Percentiles rank a stretch among this genome's conserved stretches.
These are phyloP conservation scores for Sitodiplosis mosellana DNA, from an alignment of 1,140 invertebrate genomes.

Conservation along the genomic window DNA sequence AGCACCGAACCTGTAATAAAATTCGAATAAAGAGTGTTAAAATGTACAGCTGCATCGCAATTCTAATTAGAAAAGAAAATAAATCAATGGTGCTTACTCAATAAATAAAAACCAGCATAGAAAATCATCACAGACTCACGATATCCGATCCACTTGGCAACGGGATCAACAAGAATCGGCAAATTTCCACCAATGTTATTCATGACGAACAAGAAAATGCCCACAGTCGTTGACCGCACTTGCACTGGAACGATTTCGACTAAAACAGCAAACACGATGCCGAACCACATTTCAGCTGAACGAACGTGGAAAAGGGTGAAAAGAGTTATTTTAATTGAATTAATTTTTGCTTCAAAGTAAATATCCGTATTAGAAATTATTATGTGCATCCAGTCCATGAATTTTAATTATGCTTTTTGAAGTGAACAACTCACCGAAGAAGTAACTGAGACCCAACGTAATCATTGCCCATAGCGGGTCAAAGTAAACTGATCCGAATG, in stretches of 20 bases:
- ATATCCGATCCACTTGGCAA: conserved; percentile 60
- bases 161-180: conserved; percentile 69
- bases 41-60: not conserved
- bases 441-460: conserved; percentile 63
- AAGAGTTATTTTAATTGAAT: no score
- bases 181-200: conserved; percentile 86
- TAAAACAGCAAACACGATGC: conserved; percentile 72
- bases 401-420: not conserved
- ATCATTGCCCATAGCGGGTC: conserved; percentile 69
- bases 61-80: not conserved
- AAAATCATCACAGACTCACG: conserved; percentile 66
- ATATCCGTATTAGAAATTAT: no score
- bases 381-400: no score
- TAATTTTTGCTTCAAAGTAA: no score
- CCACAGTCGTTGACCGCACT: conserved; percentile 64
- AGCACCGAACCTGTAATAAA: conserved; percentile 35
- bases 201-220: conserved; percentile 76
- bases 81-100: conserved; percentile 41
- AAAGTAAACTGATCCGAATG: conserved; percentile 74
- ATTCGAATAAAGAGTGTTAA: not conserved
- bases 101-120: conserved; percentile 66
- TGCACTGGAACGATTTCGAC: conserved; percentile 70
- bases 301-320: conserved; percentile 12
- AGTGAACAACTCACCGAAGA: conserved; percentile 47
- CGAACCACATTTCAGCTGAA: conserved; percentile 83